Conservation (phyloP, 2,797 vertebrate genomes). For the Crocidura indochinensis region DNA sequence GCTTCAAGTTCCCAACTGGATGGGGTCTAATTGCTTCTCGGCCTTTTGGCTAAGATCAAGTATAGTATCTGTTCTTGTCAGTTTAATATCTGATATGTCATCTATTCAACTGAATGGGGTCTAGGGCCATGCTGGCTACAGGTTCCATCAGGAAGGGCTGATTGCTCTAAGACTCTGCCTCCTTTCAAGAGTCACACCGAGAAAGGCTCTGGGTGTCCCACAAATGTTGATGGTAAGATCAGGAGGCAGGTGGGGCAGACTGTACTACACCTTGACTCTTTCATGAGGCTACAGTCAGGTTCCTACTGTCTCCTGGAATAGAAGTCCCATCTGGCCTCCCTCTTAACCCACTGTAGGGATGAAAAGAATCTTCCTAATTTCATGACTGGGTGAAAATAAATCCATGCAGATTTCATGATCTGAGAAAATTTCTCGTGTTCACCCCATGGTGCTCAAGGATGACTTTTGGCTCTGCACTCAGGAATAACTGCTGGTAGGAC, state of each 20-base stretch:
- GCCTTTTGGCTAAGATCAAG: no score
- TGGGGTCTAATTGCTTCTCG: no score
- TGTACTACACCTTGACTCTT: conserved; percentile 9
- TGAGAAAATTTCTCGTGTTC: not conserved
- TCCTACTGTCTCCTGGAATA: not conserved
- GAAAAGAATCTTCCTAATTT: conserved; percentile 73
- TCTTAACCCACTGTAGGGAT: conserved; percentile 26
- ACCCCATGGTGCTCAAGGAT: no score
- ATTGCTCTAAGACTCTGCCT: not conserved
- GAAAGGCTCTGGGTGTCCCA: not conserved
- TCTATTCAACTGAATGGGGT: no score
- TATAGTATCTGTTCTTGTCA: no score
- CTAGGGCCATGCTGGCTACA: no score
- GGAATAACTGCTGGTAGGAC: no score
- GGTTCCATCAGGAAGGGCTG: not conserved
- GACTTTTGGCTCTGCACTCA: no score
- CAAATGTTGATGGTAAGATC: not conserved
- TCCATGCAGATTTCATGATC: conserved; percentile 80
- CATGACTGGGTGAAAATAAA: conserved; percentile 79
- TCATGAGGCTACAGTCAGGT: not conserved
- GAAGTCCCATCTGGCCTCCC: conserved; percentile 32
- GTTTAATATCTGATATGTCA: no score
- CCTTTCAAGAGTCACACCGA: not conserved
- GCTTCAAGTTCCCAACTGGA: not conserved
- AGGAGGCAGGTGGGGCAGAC: not conserved